Conservation (phyloP, 92 coral and sea anemone species). For the Bergia puertoricense region DNA sequence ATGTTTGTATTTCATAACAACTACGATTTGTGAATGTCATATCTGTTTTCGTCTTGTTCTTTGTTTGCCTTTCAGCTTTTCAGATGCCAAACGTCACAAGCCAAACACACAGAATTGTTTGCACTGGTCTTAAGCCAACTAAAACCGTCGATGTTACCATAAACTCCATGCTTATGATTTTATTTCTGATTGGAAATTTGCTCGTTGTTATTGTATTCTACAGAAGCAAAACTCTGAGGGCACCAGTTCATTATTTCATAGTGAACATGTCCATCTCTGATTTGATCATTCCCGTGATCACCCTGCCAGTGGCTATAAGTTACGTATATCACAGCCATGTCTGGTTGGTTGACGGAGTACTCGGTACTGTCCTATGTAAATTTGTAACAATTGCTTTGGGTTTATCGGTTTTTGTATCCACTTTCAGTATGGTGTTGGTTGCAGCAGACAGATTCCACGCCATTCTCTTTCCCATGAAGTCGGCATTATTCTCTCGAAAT, state of each 20-base stretch:
- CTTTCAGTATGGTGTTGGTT: neutral
- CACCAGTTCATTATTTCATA: neutral
- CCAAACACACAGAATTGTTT: too few relatives aligned
- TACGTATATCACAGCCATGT: neutral
- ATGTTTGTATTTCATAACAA: too few relatives aligned
- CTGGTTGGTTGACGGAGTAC: neutral
- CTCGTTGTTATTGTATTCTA: neutral
- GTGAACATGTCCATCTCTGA: slow-evolving; percentile 7
- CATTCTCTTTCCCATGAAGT: neutral
- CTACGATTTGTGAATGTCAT: too few relatives aligned
- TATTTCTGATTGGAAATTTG: neutral
- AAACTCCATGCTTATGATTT: neutral
- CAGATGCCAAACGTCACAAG: too few relatives aligned
- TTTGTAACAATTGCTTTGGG: neutral
- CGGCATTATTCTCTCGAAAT: neutral
- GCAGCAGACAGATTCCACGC: neutral
- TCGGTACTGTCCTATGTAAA: neutral
- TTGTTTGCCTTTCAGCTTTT: too few relatives aligned
- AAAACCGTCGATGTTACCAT: neutral
- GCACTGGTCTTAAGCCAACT: too few relatives aligned
- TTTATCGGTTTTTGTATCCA: neutral
- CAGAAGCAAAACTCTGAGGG: neutral
- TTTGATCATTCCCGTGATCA: neutral
- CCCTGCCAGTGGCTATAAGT: neutral
- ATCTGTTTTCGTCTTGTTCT: too few relatives aligned